These are phyloP conservation scores for Sphaerophoria rueppellii DNA, from an alignment of 2,888 invertebrate species.

Conservation along the genomic window DNA sequence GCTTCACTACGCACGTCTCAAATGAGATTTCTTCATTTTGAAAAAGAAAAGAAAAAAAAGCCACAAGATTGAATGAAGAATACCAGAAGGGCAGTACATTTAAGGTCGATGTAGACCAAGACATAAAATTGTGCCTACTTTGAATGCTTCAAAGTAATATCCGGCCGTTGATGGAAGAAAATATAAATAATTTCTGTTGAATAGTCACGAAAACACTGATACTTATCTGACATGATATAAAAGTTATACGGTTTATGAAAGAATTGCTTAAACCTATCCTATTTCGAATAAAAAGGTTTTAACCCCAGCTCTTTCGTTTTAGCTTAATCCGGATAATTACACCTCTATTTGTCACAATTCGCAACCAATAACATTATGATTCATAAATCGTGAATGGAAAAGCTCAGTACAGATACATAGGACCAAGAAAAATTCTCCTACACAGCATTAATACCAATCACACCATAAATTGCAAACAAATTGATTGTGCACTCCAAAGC, in stretches of 20 bases:
- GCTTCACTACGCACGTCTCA: slow-evolving; percentile 54
- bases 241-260: not conserved
- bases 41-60: slow-evolving; percentile 17
- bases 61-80: slow-evolving; percentile 34
- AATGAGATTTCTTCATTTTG: slow-evolving; percentile 53
- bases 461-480: slow-evolving; percentile 17
- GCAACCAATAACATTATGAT: slow-evolving; percentile 10
- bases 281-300: slow-evolving; percentile 15
- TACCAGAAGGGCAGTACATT: slow-evolving; percentile 36
- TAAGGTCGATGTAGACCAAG: slow-evolving; percentile 35
- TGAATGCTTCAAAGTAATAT: not conserved
- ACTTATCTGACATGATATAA: not conserved
- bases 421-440: not conserved
- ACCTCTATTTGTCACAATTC: slow-evolving; percentile 3
- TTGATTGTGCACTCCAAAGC: slow-evolving; percentile 20
- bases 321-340: not conserved
- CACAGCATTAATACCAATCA: slow-evolving; percentile 17
- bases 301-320: slow-evolving; percentile 44
- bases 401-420: not conserved
- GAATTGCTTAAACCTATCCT: not conserved
- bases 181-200: too few species aligned
- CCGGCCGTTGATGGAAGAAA: too few species aligned
- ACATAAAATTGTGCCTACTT: not conserved
- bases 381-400: slow-evolving; percentile 29
- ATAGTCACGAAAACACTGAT: too few species aligned